Base-by-base conservation (phyloP, 2,797 vertebrate species). In the Cynopterus sphinx region DNA sequence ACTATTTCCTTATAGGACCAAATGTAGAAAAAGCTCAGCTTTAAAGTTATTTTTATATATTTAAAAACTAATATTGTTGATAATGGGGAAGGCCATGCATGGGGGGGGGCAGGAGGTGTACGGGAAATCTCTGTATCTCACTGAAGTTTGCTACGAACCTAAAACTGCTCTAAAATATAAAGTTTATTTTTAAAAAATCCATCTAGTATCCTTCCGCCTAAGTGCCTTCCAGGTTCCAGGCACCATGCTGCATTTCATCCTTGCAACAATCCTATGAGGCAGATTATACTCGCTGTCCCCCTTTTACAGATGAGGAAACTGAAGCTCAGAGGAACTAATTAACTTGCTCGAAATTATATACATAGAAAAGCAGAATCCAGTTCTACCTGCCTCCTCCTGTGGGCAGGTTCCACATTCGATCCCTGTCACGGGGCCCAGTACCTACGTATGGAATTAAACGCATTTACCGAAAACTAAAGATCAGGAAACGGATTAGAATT, bases 261-360 rank as follows among this genome's bases (percentile, higher is more conserved):
- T 77, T 36, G 73, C 31, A 39, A 57, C 5, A 67, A 73, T 41
- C 28, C 65, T 67, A 31, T 55, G 22, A 85, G 33, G 55, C n/a
- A 73, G 49, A 67, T 31, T 16, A 53, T 26, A 49, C 41, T 81
- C 88, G 51, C 53, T 78, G 46, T 77, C 2, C 11, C 33, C 33
- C 78, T 78, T 82, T 91, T 59, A 93, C 33, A 85, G 92, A 87
- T 39, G 24, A 77, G 39, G 70, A 93, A 71, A 61, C 74, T 21
- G 51, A 87, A 78, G 43, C 31, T 12, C 24, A 33, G 46, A 88
- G 33, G 33, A 15, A 12, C 85, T 75, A 85, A 77, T 28, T 51
- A 61, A 61, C 15, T 68, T 87, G 51, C 43, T 86, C 21, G 17
- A 22, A 55, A 49, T 74, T 61, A 59, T 1, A 9, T 51, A 39